These are phyloP conservation scores for Morus bassanus DNA, from an alignment of 2,797 vertebrate species.

Conservation along the genomic window DNA sequence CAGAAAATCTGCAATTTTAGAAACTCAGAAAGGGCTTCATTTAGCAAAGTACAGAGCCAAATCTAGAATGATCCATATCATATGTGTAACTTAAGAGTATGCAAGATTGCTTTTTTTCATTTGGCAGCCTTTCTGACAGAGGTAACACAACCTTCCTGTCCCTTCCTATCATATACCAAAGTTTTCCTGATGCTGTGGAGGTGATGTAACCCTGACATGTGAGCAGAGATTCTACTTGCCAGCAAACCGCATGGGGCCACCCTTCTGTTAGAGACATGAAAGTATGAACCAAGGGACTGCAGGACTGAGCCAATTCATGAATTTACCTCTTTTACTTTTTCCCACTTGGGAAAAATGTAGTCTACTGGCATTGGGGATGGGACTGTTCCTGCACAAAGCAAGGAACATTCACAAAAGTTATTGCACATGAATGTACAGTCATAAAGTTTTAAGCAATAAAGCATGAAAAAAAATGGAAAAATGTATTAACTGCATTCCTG, in stretches of 20 bases:
- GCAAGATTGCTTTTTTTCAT: neutral
- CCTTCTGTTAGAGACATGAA: neutral
- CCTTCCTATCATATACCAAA: neutral
- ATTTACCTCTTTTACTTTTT: neutral
- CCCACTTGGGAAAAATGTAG: neutral
- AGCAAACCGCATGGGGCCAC: neutral
- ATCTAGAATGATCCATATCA: neutral
- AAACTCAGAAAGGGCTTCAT: neutral
- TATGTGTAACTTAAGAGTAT: neutral
- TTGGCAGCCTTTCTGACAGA: conserved; percentile 1
- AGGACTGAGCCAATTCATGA: neutral
- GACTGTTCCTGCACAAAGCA: neutral
- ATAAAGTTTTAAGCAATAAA: neutral
- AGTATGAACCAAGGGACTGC: neutral
- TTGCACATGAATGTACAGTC: neutral
- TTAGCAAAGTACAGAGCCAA: neutral
- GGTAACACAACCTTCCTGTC: neutral
- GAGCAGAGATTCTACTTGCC: neutral
- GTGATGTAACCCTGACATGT: neutral
- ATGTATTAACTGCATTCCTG: neutral
- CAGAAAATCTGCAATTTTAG: neutral
- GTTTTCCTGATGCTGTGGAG: neutral
- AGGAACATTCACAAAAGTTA: neutral
- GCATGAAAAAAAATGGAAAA: neutral
- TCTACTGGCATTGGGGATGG: neutral